Evolutionary conservation across 2,797 vertebrate species (phyloP).

Genomic region (Darevskia mixta): DNA sequence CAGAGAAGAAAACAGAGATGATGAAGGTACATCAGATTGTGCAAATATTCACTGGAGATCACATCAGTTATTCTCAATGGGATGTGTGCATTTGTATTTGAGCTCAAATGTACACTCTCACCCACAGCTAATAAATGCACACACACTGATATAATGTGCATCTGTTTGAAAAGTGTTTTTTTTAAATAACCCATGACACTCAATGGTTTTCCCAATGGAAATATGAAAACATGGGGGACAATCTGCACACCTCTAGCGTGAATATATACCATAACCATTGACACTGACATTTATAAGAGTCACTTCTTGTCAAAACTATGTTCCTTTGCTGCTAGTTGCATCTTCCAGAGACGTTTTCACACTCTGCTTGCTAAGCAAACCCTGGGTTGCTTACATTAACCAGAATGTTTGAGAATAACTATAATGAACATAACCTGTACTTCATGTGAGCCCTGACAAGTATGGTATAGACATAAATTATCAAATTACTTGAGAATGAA

Average conservation of each 20-base stretch:
- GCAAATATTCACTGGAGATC: not conserved
- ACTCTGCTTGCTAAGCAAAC: no score
- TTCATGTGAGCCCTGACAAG: no score
- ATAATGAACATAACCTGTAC: no score
- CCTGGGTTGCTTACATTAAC: no score
- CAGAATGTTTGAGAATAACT: no score
- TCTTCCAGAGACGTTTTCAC: no score
- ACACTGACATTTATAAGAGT: not conserved
- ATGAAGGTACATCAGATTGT: not conserved
- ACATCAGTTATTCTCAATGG: not conserved
- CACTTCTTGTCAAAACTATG: not conserved
- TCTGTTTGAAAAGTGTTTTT: not conserved
- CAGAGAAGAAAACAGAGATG: not conserved
- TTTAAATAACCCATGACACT: not conserved
- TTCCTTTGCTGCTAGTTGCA: not conserved
- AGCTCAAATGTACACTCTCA: not conserved
- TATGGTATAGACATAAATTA: no score
- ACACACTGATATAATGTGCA: not conserved
- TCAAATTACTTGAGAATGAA: no score
- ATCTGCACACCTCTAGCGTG: not conserved
- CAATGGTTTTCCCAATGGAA: not conserved
- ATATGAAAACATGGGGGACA: not conserved
- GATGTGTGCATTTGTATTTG: not conserved
- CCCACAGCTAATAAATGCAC: not conserved
- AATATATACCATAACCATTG: not conserved